A percentile compares a stretch with the other conserved stretches of the same genome.
These are phyloP conservation scores for Psophia crepitans DNA, from an alignment of 2,113 vertebrate species.

Conservation along the genomic window DNA sequence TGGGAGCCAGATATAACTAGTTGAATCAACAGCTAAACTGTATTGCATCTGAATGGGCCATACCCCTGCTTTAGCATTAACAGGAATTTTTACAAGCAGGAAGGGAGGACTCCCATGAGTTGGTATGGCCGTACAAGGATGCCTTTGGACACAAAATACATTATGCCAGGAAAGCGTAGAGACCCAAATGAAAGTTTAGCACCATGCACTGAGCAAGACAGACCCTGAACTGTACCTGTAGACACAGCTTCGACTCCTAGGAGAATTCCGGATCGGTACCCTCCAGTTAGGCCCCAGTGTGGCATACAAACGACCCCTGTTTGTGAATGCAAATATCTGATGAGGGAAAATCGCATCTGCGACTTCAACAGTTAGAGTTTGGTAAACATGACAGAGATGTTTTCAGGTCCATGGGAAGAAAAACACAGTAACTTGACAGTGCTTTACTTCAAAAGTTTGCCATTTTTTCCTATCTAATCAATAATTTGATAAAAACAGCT, in stretches of 20 bases:
- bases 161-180: not conserved
- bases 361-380: not conserved
- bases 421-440: not conserved
- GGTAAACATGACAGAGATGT: not conserved
- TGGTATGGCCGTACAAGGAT: not conserved
- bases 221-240: slow-evolving; percentile 84
- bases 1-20: not conserved
- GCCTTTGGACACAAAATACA: not conserved
- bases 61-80: not conserved
- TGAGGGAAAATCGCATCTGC: not conserved
- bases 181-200: not conserved
- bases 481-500: not conserved
- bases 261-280: slow-evolving; percentile 88
- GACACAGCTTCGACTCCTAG: slow-evolving; percentile 86
- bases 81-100: not conserved
- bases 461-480: not conserved
- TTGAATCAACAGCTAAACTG: not conserved
- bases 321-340: slow-evolving; percentile 72
- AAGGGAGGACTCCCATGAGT: not conserved
- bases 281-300: slow-evolving; percentile 96
- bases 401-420: not conserved
- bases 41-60: not conserved
- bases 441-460: not conserved
- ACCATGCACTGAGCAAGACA: not conserved
- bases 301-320: slow-evolving; percentile 93